Conservation (phyloP, 2,888 invertebrate species). For the Andrena flavipes region DNA sequence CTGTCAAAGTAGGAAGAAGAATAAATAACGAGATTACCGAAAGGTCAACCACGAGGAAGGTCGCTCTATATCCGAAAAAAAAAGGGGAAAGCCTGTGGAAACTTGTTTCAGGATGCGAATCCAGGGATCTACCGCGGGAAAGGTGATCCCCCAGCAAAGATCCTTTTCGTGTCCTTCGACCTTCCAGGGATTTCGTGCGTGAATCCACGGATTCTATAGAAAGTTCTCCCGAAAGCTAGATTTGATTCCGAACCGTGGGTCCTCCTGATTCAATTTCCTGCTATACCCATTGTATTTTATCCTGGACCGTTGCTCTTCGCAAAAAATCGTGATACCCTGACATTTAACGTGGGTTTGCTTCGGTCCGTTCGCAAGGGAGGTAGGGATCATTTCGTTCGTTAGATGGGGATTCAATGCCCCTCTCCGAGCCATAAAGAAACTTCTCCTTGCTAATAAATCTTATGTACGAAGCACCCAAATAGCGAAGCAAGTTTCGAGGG, state of each 20-base stretch:
- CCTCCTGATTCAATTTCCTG: conserved; percentile 11
- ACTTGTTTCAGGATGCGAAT: not conserved
- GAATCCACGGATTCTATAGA: conserved; percentile 17
- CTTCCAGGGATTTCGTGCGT: not conserved
- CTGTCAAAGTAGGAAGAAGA: no score
- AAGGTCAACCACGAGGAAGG: no score
- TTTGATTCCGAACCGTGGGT: not conserved
- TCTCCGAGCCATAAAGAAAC: no score
- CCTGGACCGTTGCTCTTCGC: not conserved
- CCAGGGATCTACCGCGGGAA: not conserved
- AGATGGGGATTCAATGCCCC: not conserved
- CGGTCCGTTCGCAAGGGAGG: not conserved
- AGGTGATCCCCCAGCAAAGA: not conserved
- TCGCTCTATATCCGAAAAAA: no score
- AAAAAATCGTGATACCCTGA: conserved; percentile 1
- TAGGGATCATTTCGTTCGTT: not conserved
- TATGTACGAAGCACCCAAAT: no score
- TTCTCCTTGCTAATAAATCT: no score
- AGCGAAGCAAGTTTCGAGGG: no score
- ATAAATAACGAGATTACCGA: no score
- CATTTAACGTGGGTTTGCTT: conserved; percentile 9
- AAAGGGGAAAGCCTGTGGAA: not conserved
- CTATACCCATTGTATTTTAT: not conserved
- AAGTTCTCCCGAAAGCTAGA: conserved; percentile 5
- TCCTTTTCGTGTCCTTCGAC: not conserved